A percentile compares a stretch with the other conserved stretches of the same genome.
These are phyloP conservation scores for Rhineura floridana DNA, from an alignment of 2,113 vertebrate species.

Conservation along the genomic window DNA sequence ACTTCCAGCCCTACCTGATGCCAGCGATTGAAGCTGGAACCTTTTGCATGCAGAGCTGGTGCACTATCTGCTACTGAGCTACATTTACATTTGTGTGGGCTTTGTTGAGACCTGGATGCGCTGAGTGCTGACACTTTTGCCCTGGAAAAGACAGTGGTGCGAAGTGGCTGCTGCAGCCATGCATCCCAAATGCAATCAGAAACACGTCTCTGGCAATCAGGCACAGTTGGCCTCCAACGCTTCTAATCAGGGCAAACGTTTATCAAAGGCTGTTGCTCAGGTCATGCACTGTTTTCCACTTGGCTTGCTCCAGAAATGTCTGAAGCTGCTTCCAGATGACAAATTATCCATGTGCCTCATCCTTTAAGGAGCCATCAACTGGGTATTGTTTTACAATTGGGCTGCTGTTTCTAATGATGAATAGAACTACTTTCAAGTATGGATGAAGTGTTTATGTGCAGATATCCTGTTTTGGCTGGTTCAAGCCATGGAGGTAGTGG, in stretches of 20 bases:
- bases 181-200: conserved; percentile 11
- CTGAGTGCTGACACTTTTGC: neutral
- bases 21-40: no score
- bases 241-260: conserved; percentile 1
- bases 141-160: neutral
- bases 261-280: neutral
- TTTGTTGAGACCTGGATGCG: neutral
- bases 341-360: neutral
- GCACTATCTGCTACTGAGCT: no score
- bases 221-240: neutral
- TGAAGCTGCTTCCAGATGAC: neutral
- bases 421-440: neutral
- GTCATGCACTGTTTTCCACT: neutral
- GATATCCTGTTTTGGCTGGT: no score
- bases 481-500: fast-evolving
- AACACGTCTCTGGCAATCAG: neutral
- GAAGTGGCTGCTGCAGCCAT: fast-evolving
- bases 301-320: no score
- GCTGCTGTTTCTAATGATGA: neutral
- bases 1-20: no score
- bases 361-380: neutral
- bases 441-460: no score
- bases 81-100: neutral
- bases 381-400: neutral
- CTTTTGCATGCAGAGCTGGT: no score